Conservation (phyloP, 2,113 vertebrate species). For the Chiloscyllium plagiosum region DNA sequence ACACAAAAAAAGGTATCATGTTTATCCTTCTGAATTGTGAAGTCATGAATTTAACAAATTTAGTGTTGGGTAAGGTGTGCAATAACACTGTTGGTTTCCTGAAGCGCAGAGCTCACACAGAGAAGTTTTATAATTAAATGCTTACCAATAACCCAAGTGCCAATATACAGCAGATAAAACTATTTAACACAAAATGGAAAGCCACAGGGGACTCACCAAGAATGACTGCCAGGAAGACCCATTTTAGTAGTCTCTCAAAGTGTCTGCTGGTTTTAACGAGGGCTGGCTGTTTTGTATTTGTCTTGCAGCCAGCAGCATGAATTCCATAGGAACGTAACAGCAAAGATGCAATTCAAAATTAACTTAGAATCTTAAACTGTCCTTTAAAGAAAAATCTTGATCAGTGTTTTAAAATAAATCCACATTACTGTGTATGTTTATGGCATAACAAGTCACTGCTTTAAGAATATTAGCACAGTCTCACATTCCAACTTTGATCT, state of each 20-base stretch:
- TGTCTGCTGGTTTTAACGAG: not conserved
- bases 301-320: not conserved
- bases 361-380: not conserved
- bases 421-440: not conserved
- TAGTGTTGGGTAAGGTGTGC: not conserved
- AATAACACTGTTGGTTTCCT: not conserved
- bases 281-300: not conserved
- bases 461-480: not conserved
- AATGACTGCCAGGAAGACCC: not conserved
- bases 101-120: not conserved
- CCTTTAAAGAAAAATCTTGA: not conserved
- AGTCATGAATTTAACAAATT: conserved; percentile 4
- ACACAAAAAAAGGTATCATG: not conserved
- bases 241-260: not conserved
- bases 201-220: not conserved
- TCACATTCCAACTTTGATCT: not conserved
- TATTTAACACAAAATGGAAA: conserved; percentile 19
- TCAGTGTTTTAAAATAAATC: not conserved
- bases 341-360: not conserved
- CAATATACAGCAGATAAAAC: not conserved
- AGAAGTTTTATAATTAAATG: conserved; percentile 17
- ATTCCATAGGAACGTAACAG: not conserved
- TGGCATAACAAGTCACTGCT: not conserved
- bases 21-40: not conserved
- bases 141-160: not conserved